Evolutionary conservation across 2,888 invertebrate genomes (phyloP).

Genomic region (Rhagophthalmus giganteus): DNA sequence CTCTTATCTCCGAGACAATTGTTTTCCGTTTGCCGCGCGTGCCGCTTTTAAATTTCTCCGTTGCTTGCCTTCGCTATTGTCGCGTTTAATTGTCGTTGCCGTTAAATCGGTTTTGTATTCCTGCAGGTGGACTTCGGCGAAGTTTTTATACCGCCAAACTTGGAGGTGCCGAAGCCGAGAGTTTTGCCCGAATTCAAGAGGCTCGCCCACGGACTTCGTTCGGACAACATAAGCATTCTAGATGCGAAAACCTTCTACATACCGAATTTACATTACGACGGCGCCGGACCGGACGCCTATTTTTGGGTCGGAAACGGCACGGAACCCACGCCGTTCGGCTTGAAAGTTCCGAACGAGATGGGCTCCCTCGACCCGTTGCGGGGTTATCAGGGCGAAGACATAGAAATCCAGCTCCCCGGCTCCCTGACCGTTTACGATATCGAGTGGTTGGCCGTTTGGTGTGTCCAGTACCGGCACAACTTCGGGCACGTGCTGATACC

Average conservation of each 20-base stretch:
- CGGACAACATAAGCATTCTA: constrained; percentile 87
- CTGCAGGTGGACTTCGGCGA: constrained; percentile 92
- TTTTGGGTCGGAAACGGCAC: constrained; percentile 93
- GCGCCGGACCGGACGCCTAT: constrained; percentile 88
- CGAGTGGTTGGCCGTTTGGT: constrained; percentile 91
- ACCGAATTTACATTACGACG: constrained; percentile 90
- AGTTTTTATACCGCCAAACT: constrained; percentile 73
- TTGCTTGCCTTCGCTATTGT: too few relatives aligned
- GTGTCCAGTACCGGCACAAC: constrained; percentile 85
- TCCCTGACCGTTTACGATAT: constrained; percentile 86
- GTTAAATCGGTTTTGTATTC: too few relatives aligned
- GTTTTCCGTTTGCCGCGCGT: too few relatives aligned
- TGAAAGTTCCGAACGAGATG: constrained; percentile 88
- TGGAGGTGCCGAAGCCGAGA: constrained; percentile 79
- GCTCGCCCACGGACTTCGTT: constrained; percentile 83
- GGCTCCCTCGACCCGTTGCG: constrained; percentile 79
- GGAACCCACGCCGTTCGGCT: constrained; percentile 78
- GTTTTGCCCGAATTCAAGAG: constrained; percentile 85
- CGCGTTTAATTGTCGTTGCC: too few relatives aligned
- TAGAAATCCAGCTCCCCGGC: constrained; percentile 85
- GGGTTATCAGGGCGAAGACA: constrained; percentile 89
- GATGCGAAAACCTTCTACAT: constrained; percentile 92
- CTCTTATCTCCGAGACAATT: too few relatives aligned
- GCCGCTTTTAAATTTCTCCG: too few relatives aligned
- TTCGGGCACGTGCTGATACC: constrained; percentile 89